These are phyloP conservation scores for Calyptomena viridis DNA, from an alignment of 2,113 vertebrate genomes.

Conservation along the genomic window DNA sequence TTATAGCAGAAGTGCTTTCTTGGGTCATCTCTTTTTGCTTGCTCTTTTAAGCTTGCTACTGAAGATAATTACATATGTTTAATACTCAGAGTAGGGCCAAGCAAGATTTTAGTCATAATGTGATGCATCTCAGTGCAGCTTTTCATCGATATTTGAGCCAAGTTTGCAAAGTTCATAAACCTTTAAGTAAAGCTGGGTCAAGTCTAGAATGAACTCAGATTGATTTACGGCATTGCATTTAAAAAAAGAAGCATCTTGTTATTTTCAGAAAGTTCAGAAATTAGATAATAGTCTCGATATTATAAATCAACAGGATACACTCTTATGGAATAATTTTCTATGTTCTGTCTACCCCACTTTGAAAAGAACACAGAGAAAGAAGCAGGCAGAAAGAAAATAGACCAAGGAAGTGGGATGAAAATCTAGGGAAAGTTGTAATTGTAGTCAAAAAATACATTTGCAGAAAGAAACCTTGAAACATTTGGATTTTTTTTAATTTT, in stretches of 20 bases:
- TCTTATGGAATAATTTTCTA: background rate
- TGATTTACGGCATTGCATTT: background rate
- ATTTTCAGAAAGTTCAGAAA: background rate
- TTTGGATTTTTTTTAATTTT: background rate
- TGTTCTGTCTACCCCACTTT: background rate
- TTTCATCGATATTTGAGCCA: background rate
- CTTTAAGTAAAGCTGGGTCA: background rate
- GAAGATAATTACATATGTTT: background rate
- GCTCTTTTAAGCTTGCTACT: background rate
- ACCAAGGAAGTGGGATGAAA: background rate
- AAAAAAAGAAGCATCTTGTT: background rate
- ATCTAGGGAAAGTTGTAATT: background rate
- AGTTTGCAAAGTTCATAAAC: slow-evolving; percentile 17
- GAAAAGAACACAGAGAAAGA: background rate
- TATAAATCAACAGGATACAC: background rate
- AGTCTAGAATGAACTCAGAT: background rate
- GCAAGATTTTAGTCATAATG: background rate
- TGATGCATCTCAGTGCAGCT: background rate
- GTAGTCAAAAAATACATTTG: background rate
- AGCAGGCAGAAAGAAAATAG: background rate
- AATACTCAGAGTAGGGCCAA: background rate
- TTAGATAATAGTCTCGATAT: background rate
- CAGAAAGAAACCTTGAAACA: background rate
- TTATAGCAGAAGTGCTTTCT: background rate
- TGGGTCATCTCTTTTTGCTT: background rate